Percentiles rank a stretch among this genome's conserved stretches.
Conservation (phyloP, 2,113 vertebrate species). For the Phaethon lepturus region DNA sequence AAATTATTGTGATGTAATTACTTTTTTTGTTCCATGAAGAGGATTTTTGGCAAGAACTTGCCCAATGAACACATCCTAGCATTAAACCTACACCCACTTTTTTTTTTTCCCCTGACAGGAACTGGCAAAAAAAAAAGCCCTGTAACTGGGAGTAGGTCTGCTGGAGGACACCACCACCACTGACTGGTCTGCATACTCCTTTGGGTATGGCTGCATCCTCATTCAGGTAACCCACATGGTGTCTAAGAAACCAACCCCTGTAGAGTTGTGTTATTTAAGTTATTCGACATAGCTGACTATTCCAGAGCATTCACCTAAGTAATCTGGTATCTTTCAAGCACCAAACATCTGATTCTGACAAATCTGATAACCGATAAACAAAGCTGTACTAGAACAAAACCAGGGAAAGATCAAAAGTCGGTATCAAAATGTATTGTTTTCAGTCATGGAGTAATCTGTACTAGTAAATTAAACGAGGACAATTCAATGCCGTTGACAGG, state of each 20-base stretch:
- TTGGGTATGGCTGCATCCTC: neutral
- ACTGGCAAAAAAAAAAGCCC: neutral
- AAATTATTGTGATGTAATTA: constrained; percentile 43
- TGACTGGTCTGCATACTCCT: neutral
- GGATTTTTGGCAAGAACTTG: constrained; percentile 13
- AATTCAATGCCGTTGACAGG: neutral
- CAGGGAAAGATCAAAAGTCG: neutral
- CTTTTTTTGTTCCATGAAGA: neutral
- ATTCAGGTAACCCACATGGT: neutral
- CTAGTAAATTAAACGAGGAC: neutral
- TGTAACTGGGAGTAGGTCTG: neutral
- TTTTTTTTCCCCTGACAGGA: neutral
- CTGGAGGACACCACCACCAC: neutral
- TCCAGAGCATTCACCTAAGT: neutral
- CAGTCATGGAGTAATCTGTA: neutral
- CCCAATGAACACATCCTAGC: neutral
- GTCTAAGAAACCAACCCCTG: neutral
- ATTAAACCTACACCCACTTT: neutral
- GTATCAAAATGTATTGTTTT: neutral
- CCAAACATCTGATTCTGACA: neutral
- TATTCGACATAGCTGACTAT: neutral
- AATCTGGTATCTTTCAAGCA: neutral
- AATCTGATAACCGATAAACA: accelerated
- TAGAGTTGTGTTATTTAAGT: neutral
- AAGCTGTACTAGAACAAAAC: neutral